Evolutionary conservation across 2,888 invertebrate genomes (phyloP), one percentile per base, ranked within the genome.

Genomic region (Diachrysia chrysitis): DNA sequence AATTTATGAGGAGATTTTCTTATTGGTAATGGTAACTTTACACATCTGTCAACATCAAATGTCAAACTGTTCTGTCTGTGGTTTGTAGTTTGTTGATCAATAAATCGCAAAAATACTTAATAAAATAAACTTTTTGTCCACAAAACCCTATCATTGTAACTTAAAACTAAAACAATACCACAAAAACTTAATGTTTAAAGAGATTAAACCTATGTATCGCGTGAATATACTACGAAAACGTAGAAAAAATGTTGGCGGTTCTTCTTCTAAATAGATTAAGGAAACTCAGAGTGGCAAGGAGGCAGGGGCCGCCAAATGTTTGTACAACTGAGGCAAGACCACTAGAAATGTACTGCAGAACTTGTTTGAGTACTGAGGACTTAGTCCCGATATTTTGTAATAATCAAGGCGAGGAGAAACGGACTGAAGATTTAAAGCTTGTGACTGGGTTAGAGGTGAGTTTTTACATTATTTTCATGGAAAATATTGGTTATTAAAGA

Each of bases 361-460:
- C 92, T n/a, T 92, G 92, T 63, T 72, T 92, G 17, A 81, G 73
- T 19, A 90, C 87, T 1, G 85, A 89, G 9, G 83, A 86, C 25
- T 72, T 93, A 51, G 83, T 82, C n/a, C 70, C 85, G 0, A 89
- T 92, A 79, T 93, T 92, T 72, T 68, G 69, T 16, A 83, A 79
- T 65, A 88, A 87, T 78, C 88, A 90, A 12, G 70, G 66, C 0
- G 84, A 82, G 12, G 77, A 85, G 21, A 92, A 89, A 63, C 79
- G 85, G 0, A 77, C 91, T 0, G 77, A 88, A 2, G 89, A 92
- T 17, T 73, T 92, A 14, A 81, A 69, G 37, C 69, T 90, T 0
- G 88, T 87, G 0, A 92, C 93, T 1, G 93, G 93, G 7, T 82
- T 93, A 23, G 87, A 90, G 79, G 82, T 82, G 59, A 2, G 25